phyloP scores from a whole-genome alignment of 2,888 invertebrate species.

The Cephonodes hylas region DNA sequence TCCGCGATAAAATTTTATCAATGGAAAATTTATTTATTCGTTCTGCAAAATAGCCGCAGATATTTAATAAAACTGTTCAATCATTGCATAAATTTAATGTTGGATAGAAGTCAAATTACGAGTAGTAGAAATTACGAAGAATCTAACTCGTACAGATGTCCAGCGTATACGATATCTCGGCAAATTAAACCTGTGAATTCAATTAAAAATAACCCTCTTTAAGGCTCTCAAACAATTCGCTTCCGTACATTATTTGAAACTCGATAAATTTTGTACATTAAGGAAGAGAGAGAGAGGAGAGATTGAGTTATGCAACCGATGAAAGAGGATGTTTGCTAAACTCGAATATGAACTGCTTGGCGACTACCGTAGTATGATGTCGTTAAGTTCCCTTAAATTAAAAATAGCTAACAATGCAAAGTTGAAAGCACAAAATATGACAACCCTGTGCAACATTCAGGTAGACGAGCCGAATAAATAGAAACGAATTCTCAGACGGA shows the following conservation, averaged over 20 bases:
- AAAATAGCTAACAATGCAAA: background rate
- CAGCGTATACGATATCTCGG: background rate
- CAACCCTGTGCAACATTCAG: conserved; percentile 2
- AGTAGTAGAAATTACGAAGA: too few species aligned
- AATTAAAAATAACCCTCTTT: conserved; percentile 18
- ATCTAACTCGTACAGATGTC: background rate
- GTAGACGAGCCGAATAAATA: conserved; percentile 8
- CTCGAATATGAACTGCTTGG: too few species aligned
- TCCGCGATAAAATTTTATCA: conserved; percentile 62
- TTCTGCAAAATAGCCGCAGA: conserved; percentile 42
- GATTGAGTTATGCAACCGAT: background rate
- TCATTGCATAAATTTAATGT: conserved; percentile 1
- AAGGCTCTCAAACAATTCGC: background rate
- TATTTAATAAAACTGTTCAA: conserved; percentile 41
- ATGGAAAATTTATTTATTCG: conserved; percentile 56
- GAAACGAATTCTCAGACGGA: conserved; percentile 8
- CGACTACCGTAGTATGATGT: too few species aligned
- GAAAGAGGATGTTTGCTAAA: background rate
- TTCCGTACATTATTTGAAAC: background rate
- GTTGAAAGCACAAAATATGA: background rate
- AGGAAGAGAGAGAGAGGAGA: background rate
- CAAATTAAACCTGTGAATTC: conserved; percentile 9
- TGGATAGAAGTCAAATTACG: too few species aligned
- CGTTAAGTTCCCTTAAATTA: too few species aligned
- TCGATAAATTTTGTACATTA: background rate